phyloP scores from a whole-genome alignment of 2,113 vertebrate species.

The Albula glossodonta region DNA sequence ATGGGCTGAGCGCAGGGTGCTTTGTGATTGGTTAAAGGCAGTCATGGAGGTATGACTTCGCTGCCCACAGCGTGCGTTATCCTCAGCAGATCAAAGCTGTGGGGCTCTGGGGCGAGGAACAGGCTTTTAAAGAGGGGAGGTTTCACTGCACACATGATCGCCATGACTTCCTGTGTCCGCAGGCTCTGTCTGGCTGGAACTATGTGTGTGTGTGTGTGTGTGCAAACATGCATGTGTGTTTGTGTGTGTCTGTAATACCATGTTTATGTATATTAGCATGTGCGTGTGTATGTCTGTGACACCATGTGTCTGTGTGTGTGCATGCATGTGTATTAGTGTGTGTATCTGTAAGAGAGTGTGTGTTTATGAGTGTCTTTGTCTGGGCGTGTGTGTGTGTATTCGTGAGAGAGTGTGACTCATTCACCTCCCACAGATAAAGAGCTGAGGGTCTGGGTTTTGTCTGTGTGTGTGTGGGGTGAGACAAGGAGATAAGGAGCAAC shows the following conservation, averaged over 20 bases:
- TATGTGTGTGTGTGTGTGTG: neutral
- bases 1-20: neutral
- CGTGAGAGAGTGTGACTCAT: no score
- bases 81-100: neutral
- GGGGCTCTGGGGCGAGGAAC: neutral
- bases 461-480: no score
- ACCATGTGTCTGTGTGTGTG: neutral
- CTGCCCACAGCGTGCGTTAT: neutral
- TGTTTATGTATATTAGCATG: conserved; percentile 8
- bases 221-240: no score
- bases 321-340: neutral
- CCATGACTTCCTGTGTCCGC: neutral
- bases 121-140: neutral
- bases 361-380: neutral
- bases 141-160: neutral
- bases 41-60: neutral
- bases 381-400: neutral
- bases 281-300: neutral
- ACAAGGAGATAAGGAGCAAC: conserved; percentile 32
- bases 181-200: neutral
- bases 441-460: neutral
- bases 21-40: neutral
- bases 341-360: no score
- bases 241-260: neutral
- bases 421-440: no score